These are phyloP conservation scores for Cyanoderma ruficeps DNA, from an alignment of 2,113 vertebrate species.

Conservation along the genomic window DNA sequence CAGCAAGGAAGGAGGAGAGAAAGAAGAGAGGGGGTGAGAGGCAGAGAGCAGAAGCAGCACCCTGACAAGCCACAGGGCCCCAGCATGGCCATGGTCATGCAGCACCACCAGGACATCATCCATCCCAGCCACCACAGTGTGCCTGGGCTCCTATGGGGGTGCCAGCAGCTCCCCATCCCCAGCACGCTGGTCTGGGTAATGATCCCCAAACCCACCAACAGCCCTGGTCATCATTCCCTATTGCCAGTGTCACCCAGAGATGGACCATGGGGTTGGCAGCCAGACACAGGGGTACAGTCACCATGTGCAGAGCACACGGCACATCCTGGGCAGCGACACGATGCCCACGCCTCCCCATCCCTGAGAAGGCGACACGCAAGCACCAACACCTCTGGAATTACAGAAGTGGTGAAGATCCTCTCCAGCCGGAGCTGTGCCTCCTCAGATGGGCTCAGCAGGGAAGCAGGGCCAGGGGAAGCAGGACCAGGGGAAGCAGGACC, in stretches of 20 bases:
- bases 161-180: not conserved
- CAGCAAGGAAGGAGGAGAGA: slow-evolving; percentile 73
- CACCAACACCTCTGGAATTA: slow-evolving; percentile 70
- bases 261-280: not conserved
- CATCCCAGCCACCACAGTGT: not conserved
- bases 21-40: slow-evolving; percentile 65
- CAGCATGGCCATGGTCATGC: accelerated
- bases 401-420: slow-evolving; percentile 90
- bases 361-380: not conserved
- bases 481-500: slow-evolving; percentile 50
- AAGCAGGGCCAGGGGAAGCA: slow-evolving; percentile 25
- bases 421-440: slow-evolving; percentile 89
- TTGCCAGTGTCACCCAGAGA: not conserved
- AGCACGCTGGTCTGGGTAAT: accelerated
- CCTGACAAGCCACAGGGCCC: not conserved
- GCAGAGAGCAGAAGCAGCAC: not conserved
- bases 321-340: accelerated
- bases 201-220: not conserved
- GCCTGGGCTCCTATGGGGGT: accelerated
- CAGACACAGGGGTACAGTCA: not conserved
- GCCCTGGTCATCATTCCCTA: not conserved
- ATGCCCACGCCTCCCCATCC: not conserved
- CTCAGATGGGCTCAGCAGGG: slow-evolving; percentile 79
- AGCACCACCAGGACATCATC: not conserved
- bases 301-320: accelerated